Base-by-base conservation (phyloP, 2,113 vertebrate genomes). In the Ibidorhyncha struthersii region DNA sequence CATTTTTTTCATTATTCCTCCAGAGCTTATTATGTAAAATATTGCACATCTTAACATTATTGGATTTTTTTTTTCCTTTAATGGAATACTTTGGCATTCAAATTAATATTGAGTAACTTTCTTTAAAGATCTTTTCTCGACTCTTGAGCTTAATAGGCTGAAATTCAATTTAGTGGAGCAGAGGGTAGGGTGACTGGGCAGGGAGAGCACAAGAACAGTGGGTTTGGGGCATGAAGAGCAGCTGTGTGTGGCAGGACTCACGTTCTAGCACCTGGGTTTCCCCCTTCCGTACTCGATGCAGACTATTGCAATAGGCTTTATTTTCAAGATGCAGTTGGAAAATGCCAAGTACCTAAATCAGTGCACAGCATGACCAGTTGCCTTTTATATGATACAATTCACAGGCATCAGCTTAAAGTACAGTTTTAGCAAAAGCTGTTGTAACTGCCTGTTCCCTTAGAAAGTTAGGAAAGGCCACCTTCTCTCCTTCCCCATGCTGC, bases 21-120 rank as follows among this genome's bases (percentile, higher is more conserved):
- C 45, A 92, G 27, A 9, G 8, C 17, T 73, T 66, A 36, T 47
- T 45, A 66, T 66, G 49, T 62, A 93, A 93, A 95, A 83, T 89
- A 95, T 83, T 88, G 29, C 21, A 70, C 12, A 52, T 80, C 53
- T 85, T 94, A 80, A 52, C 6, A 58, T 58, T 47, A 86, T 62
- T 80, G 58, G 50, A 25, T 43, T 84, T 81, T 96, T 81, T 96
- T 89, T 84, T 58, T 9, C 40, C 40, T 45, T 79, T 80, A 80
- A 70, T 90, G 40, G 27, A 70, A 92, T 76, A 67, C 16, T 86
- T 93, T 84, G 52, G 29, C 76, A 56, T 59, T 76, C 40, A 67
- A 86, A 92, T 89, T 83, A 88, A 78, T 90, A 97, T 79, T 89
- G 84, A 91, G 79, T 66, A 92, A 80, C 59, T 52, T 78, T 70